Base-by-base conservation (phyloP, 2,888 invertebrate species). In the Hoplodrina ambigua region DNA sequence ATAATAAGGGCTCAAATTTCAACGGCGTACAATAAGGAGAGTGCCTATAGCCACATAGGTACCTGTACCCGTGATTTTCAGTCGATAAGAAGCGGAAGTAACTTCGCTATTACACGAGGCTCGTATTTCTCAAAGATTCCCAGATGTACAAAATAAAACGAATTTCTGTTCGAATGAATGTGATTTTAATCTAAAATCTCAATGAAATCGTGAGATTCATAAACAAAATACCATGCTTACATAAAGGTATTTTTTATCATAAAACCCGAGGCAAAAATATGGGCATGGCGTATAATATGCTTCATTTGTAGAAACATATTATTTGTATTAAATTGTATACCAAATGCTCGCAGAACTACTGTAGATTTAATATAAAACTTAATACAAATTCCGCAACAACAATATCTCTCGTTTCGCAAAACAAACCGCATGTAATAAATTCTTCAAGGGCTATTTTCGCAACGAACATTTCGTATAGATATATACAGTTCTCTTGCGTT, bases 281-380 rank as follows among this genome's bases (percentile, higher is more conserved):
- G 17, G 17, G 17, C 5, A 17, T 46, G 6, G 46, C 19, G 6
- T 30, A 15, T 72, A 13, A 41, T 58, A 58, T 19, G 41, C 10
- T 33, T 61, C 54, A 60, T 54, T 61, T 52, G 17, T 52, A 44
- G 8, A 46, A 50, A 15, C 10, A 25, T 11, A n/a, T 20, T 20
- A n/a, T 70, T 62, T 55, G 1, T 59, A 62, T 50, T 0, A 56
- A 61, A 69, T 56, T 17, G 19, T 72, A 68, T 69, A 69, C n/a
- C 33, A 64, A 59, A 53, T 58, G 30, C 52, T 62, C 20, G 25
- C 46, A 33, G 59, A 75, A 65, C 61, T 54, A 65, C 50, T 59
- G 60, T 54, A 44, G 56, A 67, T 30, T 73, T 71, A 71, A 84
- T 82, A 85, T 82, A 77, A 82, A 83, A 69, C 60, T 66, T 72